Base-by-base conservation (phyloP, 2,113 vertebrate species). In the Nyctibius bracteatus region DNA sequence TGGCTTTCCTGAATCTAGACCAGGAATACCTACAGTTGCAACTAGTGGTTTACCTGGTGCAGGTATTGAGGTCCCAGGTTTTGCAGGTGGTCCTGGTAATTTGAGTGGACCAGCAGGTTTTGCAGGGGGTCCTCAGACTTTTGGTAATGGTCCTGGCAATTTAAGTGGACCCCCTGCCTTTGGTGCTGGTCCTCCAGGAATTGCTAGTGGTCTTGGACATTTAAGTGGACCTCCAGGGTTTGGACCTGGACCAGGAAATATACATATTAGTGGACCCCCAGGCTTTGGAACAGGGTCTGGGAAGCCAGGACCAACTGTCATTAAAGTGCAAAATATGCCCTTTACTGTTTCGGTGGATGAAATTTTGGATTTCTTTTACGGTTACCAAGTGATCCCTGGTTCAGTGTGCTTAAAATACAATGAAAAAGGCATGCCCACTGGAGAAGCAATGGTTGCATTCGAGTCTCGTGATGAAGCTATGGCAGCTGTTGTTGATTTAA, bases 291-390 rank as follows among this genome's bases (percentile, higher is more conserved):
- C 98, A 85, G 98, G 98, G 84, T 96, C 99, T 94, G 98, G 98
- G 86, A 99, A 99, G 93, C 98, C 99, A 61, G 98, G 98, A n/a
- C 99, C 99, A 39, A 99, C 98, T 49, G 98, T 99, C 84, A 99
- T 99, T 87, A 99, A 99, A 97, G 99, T 99, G 68, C 99, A 99
- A 92, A 99, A 99, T 96, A 99, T 99, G 99, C 99, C 99, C 35
- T 99, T 99, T 94, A 99, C 99, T 65, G 99, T 99, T 75, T 99
- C 99, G 6, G 99, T 99, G 81, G 99, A 99, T 97, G 99, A 99
- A 97, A 99, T 99, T 93, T 97, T 99, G 97, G 99, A 99, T 99
- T 99, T 99, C 97, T 99, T 99, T 97, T 99, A 99, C 78, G 99
- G 99, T 55, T 99, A 99, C 96, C 99, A 99, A 96, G 99, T 99